A percentile compares a stretch with the other conserved stretches of the same genome.
These are phyloP conservation scores for Hydrochoerus hydrochaeris DNA, from an alignment of 2,113 vertebrate species.

Conservation along the genomic window DNA sequence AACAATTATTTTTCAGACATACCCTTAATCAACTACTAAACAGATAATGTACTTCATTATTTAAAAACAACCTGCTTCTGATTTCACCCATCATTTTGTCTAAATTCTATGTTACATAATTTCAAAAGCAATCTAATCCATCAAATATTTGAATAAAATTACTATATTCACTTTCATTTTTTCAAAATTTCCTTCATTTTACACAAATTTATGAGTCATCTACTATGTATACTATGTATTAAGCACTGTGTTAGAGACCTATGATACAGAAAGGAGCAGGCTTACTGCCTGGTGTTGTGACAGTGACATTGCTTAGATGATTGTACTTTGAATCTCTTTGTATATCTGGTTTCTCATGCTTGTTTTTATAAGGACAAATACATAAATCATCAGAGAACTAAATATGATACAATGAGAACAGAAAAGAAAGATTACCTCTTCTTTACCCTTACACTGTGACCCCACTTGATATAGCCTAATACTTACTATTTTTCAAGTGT, in stretches of 20 bases:
- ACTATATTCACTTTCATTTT: neutral
- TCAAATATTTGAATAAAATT: neutral
- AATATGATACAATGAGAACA: neutral
- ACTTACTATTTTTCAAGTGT: neutral
- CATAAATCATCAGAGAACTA: neutral
- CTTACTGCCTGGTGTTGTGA: neutral
- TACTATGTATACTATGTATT: neutral
- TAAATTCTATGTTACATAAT: conserved; percentile 19
- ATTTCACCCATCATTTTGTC: neutral
- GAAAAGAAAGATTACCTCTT: neutral
- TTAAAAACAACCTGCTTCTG: neutral
- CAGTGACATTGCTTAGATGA: neutral
- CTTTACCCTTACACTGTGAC: neutral
- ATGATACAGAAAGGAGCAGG: neutral
- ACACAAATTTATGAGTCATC: neutral
- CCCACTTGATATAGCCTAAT: neutral
- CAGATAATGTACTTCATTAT: neutral
- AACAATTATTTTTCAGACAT: neutral
- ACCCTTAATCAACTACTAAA: neutral
- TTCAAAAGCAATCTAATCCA: neutral
- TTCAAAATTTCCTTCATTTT: neutral
- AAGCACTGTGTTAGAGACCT: neutral
- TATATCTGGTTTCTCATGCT: neutral
- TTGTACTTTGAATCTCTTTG: neutral
- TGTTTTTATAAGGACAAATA: neutral